Conservation (phyloP, 2,113 vertebrate species). For the Indri indri region DNA sequence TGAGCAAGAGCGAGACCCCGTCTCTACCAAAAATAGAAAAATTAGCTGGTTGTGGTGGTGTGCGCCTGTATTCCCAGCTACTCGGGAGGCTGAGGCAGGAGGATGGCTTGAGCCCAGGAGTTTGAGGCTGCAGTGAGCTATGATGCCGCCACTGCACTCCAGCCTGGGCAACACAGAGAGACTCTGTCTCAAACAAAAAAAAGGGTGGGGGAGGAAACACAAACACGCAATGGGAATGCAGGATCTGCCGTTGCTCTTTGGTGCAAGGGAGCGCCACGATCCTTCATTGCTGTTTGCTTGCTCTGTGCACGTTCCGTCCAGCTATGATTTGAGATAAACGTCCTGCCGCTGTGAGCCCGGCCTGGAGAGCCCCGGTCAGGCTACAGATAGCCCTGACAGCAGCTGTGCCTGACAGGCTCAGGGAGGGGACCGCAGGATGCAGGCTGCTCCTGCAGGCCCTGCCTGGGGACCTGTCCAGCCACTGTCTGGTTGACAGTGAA, state of each 20-base stretch:
- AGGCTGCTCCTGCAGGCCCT: not conserved
- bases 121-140: no score
- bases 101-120: no score
- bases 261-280: fast-evolving
- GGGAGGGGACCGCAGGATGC: not conserved
- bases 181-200: no score
- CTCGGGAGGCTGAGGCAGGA: no score
- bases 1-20: no score
- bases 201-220: no score
- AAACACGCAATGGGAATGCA: no score
- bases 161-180: no score
- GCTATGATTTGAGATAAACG: not conserved
- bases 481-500: not conserved
- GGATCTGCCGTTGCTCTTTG: fast-evolving
- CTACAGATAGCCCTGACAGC: not conserved
- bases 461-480: not conserved
- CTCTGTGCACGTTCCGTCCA: fast-evolving
- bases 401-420: not conserved
- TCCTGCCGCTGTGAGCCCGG: not conserved
- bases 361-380: not conserved
- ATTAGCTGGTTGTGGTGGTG: no score
- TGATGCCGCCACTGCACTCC: no score
- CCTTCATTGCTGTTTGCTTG: fast-evolving
- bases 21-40: no score
- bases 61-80: no score